These are phyloP conservation scores for Pseudocheirus occidentalis DNA, from an alignment of 2,797 vertebrate genomes.

Conservation along the genomic window DNA sequence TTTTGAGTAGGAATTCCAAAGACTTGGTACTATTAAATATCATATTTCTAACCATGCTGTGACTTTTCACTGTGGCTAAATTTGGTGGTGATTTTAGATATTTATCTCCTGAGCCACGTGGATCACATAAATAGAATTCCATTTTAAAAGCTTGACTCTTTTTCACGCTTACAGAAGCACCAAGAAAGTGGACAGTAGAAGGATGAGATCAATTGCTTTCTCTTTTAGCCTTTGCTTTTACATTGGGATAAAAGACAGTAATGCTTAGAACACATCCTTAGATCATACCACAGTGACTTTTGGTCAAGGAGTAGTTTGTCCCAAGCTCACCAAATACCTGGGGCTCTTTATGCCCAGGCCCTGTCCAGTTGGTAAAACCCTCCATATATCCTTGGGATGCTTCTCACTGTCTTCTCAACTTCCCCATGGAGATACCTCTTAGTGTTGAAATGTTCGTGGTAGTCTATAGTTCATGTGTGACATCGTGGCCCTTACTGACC, in stretches of 20 bases:
- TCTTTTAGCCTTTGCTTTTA: not conserved
- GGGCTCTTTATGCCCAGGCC: slow-evolving; percentile 37
- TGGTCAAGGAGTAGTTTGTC: slow-evolving; percentile 18
- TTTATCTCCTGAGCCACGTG: not conserved
- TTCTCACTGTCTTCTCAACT: slow-evolving; percentile 62
- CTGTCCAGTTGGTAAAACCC: slow-evolving; percentile 25
- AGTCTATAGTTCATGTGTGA: slow-evolving; percentile 1
- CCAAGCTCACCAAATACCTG: slow-evolving; percentile 26
- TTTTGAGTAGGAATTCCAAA: slow-evolving; percentile 14
- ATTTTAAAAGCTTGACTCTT: not conserved
- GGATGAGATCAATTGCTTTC: not conserved
- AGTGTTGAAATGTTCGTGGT: slow-evolving; percentile 51
- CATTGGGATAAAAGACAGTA: not conserved
- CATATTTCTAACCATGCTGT: not conserved
- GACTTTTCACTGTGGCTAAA: not conserved
- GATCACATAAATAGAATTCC: not conserved
- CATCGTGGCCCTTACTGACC: slow-evolving; percentile 10
- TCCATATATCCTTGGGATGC: slow-evolving; percentile 53
- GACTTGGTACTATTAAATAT: not conserved
- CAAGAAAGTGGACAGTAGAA: not conserved
- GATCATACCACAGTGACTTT: slow-evolving; percentile 1
- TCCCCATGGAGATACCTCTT: slow-evolving; percentile 69
- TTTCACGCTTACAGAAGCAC: not conserved
- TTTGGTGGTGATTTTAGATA: slow-evolving; percentile 6
- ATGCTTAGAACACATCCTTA: slow-evolving; percentile 17